Evolutionary conservation across 2,797 vertebrate species (phyloP).

Genomic region (Champsocephalus esox): DNA sequence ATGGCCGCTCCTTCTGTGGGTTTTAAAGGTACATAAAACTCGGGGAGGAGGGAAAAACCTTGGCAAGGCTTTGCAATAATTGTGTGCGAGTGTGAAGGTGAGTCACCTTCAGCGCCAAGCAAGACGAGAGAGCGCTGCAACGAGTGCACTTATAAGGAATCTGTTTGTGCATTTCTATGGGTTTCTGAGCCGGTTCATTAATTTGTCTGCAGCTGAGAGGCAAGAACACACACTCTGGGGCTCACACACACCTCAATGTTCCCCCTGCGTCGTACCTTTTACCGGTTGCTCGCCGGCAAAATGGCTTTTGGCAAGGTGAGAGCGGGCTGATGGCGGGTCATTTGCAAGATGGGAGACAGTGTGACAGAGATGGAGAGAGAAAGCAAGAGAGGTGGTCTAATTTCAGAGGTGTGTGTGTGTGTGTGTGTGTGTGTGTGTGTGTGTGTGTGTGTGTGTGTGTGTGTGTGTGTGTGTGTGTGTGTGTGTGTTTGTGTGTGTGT

Average conservation of each 20-base stretch:
- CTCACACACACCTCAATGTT: slow-evolving; percentile 21
- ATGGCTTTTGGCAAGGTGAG: slow-evolving; percentile 78
- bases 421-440: slow-evolving; percentile 18
- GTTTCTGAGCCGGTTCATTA: slow-evolving; percentile 48
- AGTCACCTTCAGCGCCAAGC: slow-evolving; percentile 60
- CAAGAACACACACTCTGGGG: slow-evolving; percentile 7
- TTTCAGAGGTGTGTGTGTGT: slow-evolving; percentile 56
- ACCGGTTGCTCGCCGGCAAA: slow-evolving; percentile 47
- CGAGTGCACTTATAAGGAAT: slow-evolving; percentile 41
- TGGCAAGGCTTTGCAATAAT: slow-evolving; percentile 24
- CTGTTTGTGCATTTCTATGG: slow-evolving; percentile 54
- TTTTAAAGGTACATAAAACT: slow-evolving; percentile 78
- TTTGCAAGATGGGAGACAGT: slow-evolving; percentile 61
- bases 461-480: too few species aligned
- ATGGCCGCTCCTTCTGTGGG: slow-evolving; percentile 58
- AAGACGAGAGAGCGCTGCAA: slow-evolving; percentile 34
- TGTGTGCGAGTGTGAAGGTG: slow-evolving; percentile 28
- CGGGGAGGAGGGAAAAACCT: slow-evolving; percentile 49
- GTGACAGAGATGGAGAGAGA: slow-evolving; percentile 27
- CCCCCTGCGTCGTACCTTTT: slow-evolving; percentile 39
- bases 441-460: too few species aligned
- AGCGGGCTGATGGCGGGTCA: slow-evolving; percentile 50
- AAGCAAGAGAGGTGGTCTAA: slow-evolving; percentile 62
- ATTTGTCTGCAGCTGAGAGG: slow-evolving; percentile 57
- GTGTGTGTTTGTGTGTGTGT: too few species aligned